Percentiles rank a stretch among this genome's conserved stretches.
These are phyloP conservation scores for Nicator chloris DNA, from an alignment of 2,113 vertebrate genomes.

Conservation along the genomic window DNA sequence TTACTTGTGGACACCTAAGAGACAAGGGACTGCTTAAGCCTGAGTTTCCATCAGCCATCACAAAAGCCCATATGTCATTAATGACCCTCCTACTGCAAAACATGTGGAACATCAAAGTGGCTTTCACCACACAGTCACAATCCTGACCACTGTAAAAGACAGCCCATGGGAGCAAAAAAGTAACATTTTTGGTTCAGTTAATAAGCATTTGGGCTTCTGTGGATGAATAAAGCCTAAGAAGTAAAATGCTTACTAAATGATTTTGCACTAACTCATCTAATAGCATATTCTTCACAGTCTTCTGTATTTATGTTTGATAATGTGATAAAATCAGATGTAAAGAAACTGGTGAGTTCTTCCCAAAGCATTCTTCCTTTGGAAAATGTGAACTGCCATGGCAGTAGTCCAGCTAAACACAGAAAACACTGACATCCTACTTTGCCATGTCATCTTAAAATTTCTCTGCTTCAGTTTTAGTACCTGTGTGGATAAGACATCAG, in stretches of 20 bases:
- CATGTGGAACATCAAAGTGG: background rate
- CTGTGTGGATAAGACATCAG: background rate
- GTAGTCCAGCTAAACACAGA: background rate
- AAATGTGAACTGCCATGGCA: background rate
- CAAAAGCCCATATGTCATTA: background rate
- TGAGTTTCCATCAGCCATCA: background rate
- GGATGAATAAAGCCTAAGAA: background rate
- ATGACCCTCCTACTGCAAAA: background rate
- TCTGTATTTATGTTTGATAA: background rate
- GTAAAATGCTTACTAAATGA: background rate
- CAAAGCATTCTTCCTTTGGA: background rate
- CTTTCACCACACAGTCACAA: background rate
- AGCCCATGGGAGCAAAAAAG: background rate
- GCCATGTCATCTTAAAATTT: background rate
- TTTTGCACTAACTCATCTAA: background rate
- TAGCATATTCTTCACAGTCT: background rate
- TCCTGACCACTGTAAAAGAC: background rate
- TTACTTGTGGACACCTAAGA: background rate
- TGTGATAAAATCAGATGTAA: background rate
- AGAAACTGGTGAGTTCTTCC: background rate
- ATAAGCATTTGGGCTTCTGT: background rate
- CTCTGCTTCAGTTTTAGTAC: background rate
- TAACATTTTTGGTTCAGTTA: background rate
- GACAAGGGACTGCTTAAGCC: background rate
- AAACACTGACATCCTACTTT: background rate